phyloP scores from a whole-genome alignment of 2,797 vertebrate species.

The Pseudopleuronectes americanus region DNA sequence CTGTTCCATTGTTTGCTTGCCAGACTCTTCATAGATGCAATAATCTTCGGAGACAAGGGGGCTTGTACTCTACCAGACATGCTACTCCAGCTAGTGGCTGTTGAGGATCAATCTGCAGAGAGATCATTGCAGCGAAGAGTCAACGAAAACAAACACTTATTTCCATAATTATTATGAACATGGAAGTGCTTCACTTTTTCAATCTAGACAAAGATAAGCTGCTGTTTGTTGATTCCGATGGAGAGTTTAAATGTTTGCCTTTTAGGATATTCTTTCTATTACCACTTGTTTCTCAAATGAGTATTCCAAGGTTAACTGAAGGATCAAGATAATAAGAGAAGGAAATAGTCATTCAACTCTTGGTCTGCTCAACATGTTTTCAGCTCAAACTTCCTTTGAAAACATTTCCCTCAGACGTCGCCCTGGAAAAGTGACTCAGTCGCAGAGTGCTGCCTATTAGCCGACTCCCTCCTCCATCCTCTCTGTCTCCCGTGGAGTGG shows the following conservation, averaged over 20 bases:
- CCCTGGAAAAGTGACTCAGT: conserved; percentile 18
- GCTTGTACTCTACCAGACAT: conserved; percentile 65
- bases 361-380: conserved; percentile 22
- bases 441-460: conserved; percentile 32
- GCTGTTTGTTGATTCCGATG: conserved; percentile 13
- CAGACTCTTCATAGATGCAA: conserved; percentile 75
- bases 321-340: conserved; percentile 3
- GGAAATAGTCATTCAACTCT: background rate
- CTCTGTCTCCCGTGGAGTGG: conserved; percentile 37
- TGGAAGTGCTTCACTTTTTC: conserved; percentile 53
- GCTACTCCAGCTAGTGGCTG: conserved; percentile 66
- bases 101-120: conserved; percentile 65
- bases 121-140: conserved; percentile 66
- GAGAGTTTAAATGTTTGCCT: too few relatives aligned
- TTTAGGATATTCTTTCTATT: too few relatives aligned
- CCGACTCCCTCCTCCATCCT: conserved; percentile 25
- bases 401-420: conserved; percentile 3
- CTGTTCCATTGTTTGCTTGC: conserved; percentile 77
- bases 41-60: conserved; percentile 69
- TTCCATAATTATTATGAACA: conserved; percentile 74
- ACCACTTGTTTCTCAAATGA: background rate
- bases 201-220: conserved; percentile 55
- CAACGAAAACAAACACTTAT: conserved; percentile 67
- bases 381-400: conserved; percentile 18
- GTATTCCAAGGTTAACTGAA: conserved; percentile 4